Conservation (phyloP, 2,797 vertebrate species). For the Danio aesculapii region DNA sequence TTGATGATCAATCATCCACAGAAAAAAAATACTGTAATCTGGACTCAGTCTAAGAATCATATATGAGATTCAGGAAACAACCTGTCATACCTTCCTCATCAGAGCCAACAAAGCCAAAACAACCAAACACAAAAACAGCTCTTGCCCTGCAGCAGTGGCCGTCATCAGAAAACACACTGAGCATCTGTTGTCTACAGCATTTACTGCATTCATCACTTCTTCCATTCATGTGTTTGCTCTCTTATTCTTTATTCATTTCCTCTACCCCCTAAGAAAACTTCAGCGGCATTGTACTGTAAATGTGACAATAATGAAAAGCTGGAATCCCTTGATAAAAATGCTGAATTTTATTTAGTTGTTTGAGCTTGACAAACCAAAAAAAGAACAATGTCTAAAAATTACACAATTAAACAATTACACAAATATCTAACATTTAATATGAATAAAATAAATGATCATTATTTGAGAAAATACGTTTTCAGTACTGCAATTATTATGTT, state of each 20-base stretch:
- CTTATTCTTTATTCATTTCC: not conserved
- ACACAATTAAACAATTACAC: not conserved
- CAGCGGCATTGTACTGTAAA: not conserved
- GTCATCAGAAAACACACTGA: not conserved
- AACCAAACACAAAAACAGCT: not conserved
- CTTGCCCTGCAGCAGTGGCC: constrained; percentile 9
- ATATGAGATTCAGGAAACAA: not conserved
- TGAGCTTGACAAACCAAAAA: not conserved
- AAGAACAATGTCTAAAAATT: not conserved
- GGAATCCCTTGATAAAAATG: not conserved
- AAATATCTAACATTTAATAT: not conserved
- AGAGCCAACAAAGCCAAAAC: not conserved
- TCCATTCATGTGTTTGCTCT: not conserved
- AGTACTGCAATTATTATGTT: not conserved
- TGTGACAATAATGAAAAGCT: not conserved
- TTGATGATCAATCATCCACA: not conserved
- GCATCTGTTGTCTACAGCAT: constrained; percentile 18
- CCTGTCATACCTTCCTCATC: not conserved
- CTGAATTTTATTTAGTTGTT: not conserved
- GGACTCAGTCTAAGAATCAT: not conserved
- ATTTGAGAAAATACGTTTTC: not conserved
- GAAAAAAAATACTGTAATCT: not conserved
- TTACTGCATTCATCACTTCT: not conserved
- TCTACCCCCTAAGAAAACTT: not conserved
- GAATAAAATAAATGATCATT: not conserved